Conservation (phyloP, 2,113 vertebrate species). For the Bettongia penicillata region DNA sequence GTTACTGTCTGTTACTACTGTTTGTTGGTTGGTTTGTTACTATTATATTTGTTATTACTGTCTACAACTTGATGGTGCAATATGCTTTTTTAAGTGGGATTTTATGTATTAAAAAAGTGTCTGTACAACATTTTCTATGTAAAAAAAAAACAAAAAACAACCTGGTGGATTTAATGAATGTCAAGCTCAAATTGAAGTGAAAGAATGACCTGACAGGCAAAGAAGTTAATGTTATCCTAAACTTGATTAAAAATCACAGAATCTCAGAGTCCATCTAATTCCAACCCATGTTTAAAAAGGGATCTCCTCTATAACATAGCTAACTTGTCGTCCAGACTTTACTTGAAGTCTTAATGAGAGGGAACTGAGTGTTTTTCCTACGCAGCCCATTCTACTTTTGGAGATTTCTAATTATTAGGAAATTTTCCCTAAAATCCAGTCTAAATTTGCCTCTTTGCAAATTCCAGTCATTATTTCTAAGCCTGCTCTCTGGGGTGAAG, state of each 20-base stretch:
- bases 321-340: background rate
- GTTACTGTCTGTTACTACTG: slow-evolving; percentile 60
- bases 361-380: background rate
- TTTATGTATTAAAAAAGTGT: slow-evolving; percentile 61
- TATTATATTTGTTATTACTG: slow-evolving; percentile 59
- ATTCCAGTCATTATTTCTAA: background rate
- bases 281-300: background rate
- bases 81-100: slow-evolving; percentile 77
- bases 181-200: background rate
- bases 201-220: background rate
- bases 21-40: no score
- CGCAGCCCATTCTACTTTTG: background rate
- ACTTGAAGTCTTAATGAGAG: background rate
- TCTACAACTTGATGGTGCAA: slow-evolving; percentile 48
- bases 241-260: background rate
- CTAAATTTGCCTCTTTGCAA: background rate
- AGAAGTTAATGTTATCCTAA: background rate
- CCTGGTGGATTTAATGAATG: background rate
- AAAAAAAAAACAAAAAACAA: background rate
- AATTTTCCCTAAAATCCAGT: background rate
- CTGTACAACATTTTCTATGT: background rate
- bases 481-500: background rate
- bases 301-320: background rate
- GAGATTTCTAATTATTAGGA: background rate
- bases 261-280: background rate